Evolutionary conservation across 2,113 vertebrate species (phyloP).

Genomic region (Chauna torquata): DNA sequence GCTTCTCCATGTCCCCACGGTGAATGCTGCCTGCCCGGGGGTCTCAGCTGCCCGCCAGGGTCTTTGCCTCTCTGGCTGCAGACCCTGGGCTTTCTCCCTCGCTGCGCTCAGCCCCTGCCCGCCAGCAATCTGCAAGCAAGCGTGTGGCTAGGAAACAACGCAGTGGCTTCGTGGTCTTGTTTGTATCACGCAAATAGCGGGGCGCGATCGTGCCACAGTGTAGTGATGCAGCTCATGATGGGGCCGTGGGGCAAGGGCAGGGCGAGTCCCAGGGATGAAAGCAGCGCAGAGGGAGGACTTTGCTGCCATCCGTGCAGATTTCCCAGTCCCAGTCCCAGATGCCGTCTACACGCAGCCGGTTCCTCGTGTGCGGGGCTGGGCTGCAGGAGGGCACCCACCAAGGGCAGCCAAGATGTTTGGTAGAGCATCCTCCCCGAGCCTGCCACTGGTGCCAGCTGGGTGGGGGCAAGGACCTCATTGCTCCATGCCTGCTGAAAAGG

Average conservation of each 20-base stretch:
- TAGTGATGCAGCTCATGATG: neutral
- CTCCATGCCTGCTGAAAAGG: neutral
- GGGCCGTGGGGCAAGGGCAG: neutral
- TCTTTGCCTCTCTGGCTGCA: neutral
- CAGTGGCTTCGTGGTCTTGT: neutral
- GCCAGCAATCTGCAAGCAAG: neutral
- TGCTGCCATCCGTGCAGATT: neutral
- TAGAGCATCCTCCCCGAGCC: rapidly evolving
- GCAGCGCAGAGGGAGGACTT: rapidly evolving
- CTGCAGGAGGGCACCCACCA: neutral
- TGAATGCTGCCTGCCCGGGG: rapidly evolving
- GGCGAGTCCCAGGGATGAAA: neutral
- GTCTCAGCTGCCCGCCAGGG: neutral
- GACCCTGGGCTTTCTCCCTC: neutral
- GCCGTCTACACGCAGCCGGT: neutral
- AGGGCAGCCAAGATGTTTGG: neutral
- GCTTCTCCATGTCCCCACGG: rapidly evolving
- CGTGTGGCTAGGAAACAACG: rapidly evolving
- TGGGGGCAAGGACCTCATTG: neutral
- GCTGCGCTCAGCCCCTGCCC: neutral
- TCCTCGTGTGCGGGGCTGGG: neutral
- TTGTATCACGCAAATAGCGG: rapidly evolving
- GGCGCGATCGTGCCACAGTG: too few species aligned
- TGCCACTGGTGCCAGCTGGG: neutral
- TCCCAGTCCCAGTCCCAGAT: neutral